phyloP scores from a whole-genome alignment of 1,140 invertebrate species.

The Stenopsyche tienmushanensis region DNA sequence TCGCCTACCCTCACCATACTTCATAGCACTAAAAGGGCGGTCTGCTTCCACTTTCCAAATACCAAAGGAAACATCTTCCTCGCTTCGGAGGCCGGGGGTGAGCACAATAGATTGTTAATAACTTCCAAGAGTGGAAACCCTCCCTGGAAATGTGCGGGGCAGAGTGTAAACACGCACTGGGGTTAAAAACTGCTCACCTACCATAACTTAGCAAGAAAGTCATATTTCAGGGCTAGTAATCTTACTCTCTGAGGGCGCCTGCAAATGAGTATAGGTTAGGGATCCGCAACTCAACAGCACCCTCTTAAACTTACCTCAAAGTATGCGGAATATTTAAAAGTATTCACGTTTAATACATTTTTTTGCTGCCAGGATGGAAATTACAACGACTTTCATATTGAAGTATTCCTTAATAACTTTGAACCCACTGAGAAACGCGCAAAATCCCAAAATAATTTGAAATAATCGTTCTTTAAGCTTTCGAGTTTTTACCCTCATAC shows the following conservation, averaged over 20 bases:
- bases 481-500: no score
- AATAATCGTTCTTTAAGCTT: no score
- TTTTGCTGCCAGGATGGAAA: no score
- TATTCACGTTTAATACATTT: no score
- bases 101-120: slow-evolving; percentile 42
- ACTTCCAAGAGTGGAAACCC: slow-evolving; percentile 19
- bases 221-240: slow-evolving; percentile 7
- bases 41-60: slow-evolving; percentile 29
- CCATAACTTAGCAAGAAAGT: neutral
- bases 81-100: neutral
- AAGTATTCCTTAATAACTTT: no score
- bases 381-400: no score
- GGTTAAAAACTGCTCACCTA: slow-evolving; percentile 11
- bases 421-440: no score
- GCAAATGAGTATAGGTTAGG: neutral
- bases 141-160: neutral
- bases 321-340: no score
- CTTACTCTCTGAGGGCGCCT: neutral
- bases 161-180: slow-evolving; percentile 1
- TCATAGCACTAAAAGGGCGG: slow-evolving; percentile 26
- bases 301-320: neutral
- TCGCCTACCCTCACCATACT: slow-evolving; percentile 29
- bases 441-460: no score
- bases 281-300: neutral
- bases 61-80: slow-evolving; percentile 40